Base-by-base conservation (phyloP, 2,797 vertebrate species). In the Chloroceryle amazona region DNA sequence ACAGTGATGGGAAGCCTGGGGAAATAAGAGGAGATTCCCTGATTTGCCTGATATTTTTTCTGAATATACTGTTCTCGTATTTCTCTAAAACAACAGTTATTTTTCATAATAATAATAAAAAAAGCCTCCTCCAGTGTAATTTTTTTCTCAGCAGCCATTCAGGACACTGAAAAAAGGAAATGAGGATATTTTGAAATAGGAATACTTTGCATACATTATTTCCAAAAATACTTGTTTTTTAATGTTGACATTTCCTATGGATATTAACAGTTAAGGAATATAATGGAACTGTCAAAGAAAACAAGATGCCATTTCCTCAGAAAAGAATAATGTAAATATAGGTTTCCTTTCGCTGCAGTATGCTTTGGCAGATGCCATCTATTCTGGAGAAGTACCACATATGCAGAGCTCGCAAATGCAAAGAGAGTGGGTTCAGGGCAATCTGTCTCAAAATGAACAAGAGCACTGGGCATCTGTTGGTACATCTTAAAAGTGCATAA, bases 161-260 rank as follows among this genome's bases (percentile, higher is more conserved):
- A 62, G n/a, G 65, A 68, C 18, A 28, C 12, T 46, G 74, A 91
- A 93, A 94, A 47, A 90, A 92, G 76, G 49, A 90, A 83, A 90
- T 49, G 11, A 81, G 28, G 35, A 22, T 81, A 47, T 89, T 93
- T 90, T 72, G 9, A 78, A 81, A 29, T 29, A 55, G 16, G 14
- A 42, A 13, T 86, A 23, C 25, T 89, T 81, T 35, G 60, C 67
- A 67, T 85, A 71, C 80, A 71, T 72, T 82, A 60, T 66, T 94
- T 93, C 78, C 33, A 46, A 74, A 90, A 83, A 58, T 93, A 66
- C 31, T 47, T 86, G 10, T 33, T 2, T 55, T 89, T 80, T 86
- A 73, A 55, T 92, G 49, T 60, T 76, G 63, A 58, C 3, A 4
- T 74, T 91, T 85, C 61, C 49, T 51, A 10, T 91, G 39, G 35